These are phyloP conservation scores for Pollachius pollachius DNA, from an alignment of 2,113 vertebrate genomes.

Conservation along the genomic window DNA sequence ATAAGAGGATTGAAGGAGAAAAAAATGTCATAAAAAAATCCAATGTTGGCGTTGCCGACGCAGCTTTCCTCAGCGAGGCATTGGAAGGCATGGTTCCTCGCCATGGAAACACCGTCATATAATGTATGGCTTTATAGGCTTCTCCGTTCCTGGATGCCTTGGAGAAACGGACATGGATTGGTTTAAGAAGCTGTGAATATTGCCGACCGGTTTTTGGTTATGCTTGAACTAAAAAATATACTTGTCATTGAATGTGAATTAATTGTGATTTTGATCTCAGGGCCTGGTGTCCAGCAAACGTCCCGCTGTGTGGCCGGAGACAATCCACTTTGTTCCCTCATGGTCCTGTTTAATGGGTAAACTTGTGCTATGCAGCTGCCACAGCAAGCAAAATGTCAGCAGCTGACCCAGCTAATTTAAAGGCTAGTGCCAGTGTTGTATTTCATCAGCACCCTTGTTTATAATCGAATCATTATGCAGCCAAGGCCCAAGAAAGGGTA, in stretches of 20 bases:
- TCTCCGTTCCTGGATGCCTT: constrained; percentile 8
- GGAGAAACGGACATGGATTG: too few species aligned
- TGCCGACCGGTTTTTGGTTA: too few species aligned
- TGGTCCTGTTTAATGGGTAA: too few species aligned
- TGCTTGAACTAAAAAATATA: too few species aligned
- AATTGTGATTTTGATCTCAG: too few species aligned
- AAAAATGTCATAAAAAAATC: constrained; percentile 42
- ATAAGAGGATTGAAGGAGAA: constrained; percentile 21
- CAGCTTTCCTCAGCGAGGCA: constrained; percentile 26
- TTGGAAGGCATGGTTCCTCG: constrained; percentile 11
- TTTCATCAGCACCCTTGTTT: constrained; percentile 31
- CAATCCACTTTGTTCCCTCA: too few species aligned
- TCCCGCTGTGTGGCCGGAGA: too few species aligned
- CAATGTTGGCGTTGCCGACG: constrained; percentile 32
- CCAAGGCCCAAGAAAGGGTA: constrained; percentile 8
- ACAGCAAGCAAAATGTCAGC: constrained; percentile 44
- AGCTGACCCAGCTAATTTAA: constrained; percentile 55
- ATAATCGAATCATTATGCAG: constrained; percentile 3
- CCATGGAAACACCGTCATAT: constrained; percentile 15
- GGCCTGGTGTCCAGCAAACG: too few species aligned
- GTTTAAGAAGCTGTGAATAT: too few species aligned
- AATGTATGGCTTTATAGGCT: constrained; percentile 11
- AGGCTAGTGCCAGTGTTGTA: constrained; percentile 43
- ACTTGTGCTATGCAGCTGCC: constrained; percentile 35
- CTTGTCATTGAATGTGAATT: too few species aligned